Percentiles rank a stretch among this genome's conserved stretches.
Conservation (phyloP, 2,888 invertebrate genomes). For the Zonitis immaculata region DNA sequence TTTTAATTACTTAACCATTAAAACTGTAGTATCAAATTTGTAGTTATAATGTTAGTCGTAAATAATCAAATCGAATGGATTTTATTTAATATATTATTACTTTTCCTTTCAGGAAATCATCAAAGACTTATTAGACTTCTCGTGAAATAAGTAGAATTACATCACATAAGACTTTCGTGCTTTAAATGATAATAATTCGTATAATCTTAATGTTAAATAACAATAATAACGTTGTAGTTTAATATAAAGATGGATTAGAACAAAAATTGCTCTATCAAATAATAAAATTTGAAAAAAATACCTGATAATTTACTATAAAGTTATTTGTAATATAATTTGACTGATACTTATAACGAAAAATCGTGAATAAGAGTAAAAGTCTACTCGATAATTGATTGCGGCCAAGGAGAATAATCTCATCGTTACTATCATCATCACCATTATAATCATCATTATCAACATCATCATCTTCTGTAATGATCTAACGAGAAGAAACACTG, state of each 20-base stretch:
- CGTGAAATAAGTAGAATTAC: not conserved
- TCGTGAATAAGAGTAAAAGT: slow-evolving; percentile 27
- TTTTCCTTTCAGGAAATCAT: not conserved
- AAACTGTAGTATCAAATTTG: not conserved
- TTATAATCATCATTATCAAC: not conserved
- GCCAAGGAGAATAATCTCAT: slow-evolving; percentile 22
- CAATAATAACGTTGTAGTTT: not conserved
- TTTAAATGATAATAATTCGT: not conserved
- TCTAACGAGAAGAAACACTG: too few species aligned
- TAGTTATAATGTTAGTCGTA: not conserved
- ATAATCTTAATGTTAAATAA: not conserved
- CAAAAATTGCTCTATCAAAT: not conserved
- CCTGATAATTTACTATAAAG: not conserved
- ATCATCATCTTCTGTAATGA: not conserved
- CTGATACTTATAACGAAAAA: slow-evolving; percentile 16
- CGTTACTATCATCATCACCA: not conserved
- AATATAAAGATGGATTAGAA: not conserved
- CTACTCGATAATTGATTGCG: slow-evolving; percentile 19
- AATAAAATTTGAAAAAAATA: not conserved
- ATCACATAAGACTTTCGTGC: not conserved
- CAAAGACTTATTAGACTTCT: not conserved
- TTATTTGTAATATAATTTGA: not conserved
- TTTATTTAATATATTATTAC: not conserved
- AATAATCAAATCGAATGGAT: not conserved
- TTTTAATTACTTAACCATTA: not conserved